Base-by-base conservation (phyloP, 2,797 vertebrate genomes). In the Mus minutoides region DNA sequence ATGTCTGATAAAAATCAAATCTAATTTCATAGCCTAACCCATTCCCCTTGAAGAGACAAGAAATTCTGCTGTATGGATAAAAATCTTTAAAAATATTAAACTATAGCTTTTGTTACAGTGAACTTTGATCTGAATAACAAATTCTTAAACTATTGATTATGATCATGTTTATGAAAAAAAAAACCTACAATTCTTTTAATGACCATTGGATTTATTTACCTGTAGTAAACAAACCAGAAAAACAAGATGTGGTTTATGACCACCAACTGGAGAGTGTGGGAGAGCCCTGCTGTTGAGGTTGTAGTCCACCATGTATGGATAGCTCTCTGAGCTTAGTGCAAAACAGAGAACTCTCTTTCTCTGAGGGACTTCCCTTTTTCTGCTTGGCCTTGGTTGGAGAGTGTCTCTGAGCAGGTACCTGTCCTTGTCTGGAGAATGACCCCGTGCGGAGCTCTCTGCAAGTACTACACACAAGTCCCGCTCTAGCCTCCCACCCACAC, bases 41-140 rank as follows among this genome's bases (percentile, higher is more conserved):
- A 87, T 29, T 69, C 56, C 58, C 64, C 60, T 37, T 37, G 34
- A 60, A 84, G 4, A 58, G 24, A 56, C 84, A 31, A 34, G 31
- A 95, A 93, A 83, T 29, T 86, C 80, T 80, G 13, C 64, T 86
- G 9, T 49, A 91, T 31, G 62, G 52, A 75, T 89, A 60, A 94
- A 94, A 88, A 86, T 13, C 71, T 29, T 60, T 43, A 24, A 92
- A 92, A 89, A 94, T 91, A 76, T 75, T 96, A 95, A 75, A 69
- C 86, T 89, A 95, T 1, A 78, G 43, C 62, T 83, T 89, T 80
- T 89, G 43, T 64, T 69, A 78, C 77, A 40, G n/a, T 86, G 62
- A 84, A 94, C 40, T 89, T 69, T 46, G 49, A 52, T 71, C 49
- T 86, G 2, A 37, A 54, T 22, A 88, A 89, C 56, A 92, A 85